Conservation (phyloP, 2,113 vertebrate genomes). For the Fulica atra region DNA sequence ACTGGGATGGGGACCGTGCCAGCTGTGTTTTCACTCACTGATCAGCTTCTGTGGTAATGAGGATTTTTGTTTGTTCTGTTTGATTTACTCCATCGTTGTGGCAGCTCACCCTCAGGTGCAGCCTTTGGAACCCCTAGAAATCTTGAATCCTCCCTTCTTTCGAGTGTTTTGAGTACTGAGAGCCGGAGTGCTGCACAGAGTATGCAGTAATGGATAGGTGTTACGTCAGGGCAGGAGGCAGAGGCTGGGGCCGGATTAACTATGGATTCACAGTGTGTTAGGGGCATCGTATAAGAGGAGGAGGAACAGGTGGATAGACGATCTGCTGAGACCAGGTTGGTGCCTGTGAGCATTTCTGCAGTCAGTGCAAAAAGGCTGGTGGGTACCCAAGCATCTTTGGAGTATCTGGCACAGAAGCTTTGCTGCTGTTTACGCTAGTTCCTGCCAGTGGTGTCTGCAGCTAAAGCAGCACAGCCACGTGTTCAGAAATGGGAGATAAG, state of each 20-base stretch:
- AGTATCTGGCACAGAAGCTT: neutral
- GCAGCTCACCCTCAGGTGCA: neutral
- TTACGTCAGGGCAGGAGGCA: rapidly evolving
- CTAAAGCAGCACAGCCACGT: neutral
- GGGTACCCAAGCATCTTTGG: neutral
- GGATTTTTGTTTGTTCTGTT: conserved; percentile 4
- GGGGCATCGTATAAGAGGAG: neutral
- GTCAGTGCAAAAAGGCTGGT: neutral
- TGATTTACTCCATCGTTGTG: neutral
- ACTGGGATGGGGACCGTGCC: neutral
- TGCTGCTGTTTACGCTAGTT: neutral
- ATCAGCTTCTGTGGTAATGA: neutral
- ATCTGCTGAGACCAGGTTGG: neutral
- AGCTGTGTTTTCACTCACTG: neutral
- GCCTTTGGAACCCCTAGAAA: neutral
- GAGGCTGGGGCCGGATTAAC: neutral
- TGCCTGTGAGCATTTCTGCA: neutral
- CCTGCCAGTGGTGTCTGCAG: neutral
- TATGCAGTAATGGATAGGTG: neutral
- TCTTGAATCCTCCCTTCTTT: neutral
- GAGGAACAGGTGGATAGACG: neutral
- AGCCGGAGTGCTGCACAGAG: neutral
- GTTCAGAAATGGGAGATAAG: neutral
- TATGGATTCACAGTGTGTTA: neutral
- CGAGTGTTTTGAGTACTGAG: neutral